A percentile compares a stretch with the other conserved stretches of the same genome.
These are phyloP conservation scores for Antitype chi DNA, from an alignment of 2,888 invertebrate genomes.

Conservation along the genomic window DNA sequence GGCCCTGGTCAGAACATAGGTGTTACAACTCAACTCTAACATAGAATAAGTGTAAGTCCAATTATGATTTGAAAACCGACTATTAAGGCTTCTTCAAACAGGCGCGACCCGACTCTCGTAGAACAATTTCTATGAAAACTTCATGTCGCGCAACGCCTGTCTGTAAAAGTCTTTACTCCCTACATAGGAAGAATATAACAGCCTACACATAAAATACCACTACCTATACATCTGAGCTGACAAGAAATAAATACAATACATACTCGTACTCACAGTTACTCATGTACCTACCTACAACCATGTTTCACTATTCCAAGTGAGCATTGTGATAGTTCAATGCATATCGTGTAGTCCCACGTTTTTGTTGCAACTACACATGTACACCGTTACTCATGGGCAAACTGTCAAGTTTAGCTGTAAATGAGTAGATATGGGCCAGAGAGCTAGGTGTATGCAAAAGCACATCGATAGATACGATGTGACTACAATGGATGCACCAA, in stretches of 20 bases:
- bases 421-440: background rate
- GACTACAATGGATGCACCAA: background rate
- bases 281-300: background rate
- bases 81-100: too few species aligned
- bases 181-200: constrained; percentile 25
- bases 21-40: background rate
- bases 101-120: too few species aligned
- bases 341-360: constrained; percentile 41
- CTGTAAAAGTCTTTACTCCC: constrained; percentile 1
- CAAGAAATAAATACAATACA: constrained; percentile 41
- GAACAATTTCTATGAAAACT: too few species aligned
- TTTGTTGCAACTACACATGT: constrained; percentile 26
- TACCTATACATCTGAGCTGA: background rate
- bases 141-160: too few species aligned
- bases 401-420: constrained; percentile 51
- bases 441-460: background rate
- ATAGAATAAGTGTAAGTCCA: background rate
- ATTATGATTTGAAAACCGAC: background rate
- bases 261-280: constrained; percentile 23
- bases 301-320: constrained; percentile 34
- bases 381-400: constrained; percentile 39
- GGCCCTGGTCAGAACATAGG: background rate
- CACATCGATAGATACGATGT: background rate
- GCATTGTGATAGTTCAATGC: constrained; percentile 41
- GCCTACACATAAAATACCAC: constrained; percentile 9